A percentile compares a stretch with the other conserved stretches of the same genome.
phyloP scores from a whole-genome alignment of 1,140 invertebrate species.

The Marisa cornuarietis region DNA sequence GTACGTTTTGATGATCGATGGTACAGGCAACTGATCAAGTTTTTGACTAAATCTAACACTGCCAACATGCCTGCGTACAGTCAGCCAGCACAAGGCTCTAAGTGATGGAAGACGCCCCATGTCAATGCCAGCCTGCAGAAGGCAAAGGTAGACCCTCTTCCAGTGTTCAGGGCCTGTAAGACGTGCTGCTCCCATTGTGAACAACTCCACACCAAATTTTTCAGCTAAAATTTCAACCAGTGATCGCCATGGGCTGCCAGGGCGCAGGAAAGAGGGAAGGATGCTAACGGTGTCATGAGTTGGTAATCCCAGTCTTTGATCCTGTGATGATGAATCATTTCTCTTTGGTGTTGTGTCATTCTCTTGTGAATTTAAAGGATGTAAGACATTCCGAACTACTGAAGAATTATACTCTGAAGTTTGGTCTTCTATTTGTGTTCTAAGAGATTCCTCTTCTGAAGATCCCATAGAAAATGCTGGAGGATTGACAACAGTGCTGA shows the following conservation, averaged over 20 bases:
- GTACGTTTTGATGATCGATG: neutral
- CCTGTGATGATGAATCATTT: no score
- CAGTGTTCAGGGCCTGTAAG: constrained; percentile 7
- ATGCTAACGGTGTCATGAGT: neutral
- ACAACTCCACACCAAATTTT: constrained; percentile 14
- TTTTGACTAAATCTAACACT: neutral
- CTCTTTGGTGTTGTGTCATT: no score
- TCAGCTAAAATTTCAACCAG: constrained; percentile 1
- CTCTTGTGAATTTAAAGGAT: no score
- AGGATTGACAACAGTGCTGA: no score
- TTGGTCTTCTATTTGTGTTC: no score
- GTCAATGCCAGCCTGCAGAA: neutral
- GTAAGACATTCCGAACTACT: no score
- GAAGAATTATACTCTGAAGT: no score
- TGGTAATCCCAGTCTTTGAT: no score
- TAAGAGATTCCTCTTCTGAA: no score
- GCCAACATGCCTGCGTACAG: neutral
- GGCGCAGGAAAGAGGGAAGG: neutral
- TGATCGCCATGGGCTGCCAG: neutral
- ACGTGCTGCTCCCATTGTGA: constrained; percentile 6
- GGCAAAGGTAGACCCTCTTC: neutral
- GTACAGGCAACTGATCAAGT: constrained; percentile 9
- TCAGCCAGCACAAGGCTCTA: neutral
- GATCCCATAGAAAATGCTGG: no score
- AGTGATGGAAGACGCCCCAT: constrained; percentile 4